Conservation (phyloP, 2,113 vertebrate species). For the Arothron firmamentum region DNA sequence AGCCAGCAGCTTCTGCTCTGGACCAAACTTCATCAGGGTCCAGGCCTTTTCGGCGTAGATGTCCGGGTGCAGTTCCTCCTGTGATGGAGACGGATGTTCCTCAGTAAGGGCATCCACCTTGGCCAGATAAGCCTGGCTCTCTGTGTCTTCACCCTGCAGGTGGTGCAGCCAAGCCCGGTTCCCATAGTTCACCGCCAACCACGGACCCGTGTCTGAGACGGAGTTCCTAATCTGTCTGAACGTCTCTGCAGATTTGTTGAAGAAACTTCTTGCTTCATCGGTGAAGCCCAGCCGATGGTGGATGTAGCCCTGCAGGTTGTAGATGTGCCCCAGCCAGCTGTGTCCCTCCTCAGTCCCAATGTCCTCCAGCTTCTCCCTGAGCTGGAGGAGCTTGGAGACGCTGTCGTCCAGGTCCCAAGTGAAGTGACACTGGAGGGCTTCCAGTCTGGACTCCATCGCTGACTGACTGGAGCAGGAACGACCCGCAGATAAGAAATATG, state of each 20-base stretch:
- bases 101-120: conserved; percentile 24
- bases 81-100: conserved; percentile 33
- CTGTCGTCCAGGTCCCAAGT: conserved; percentile 43
- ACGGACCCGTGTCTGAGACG: conserved; percentile 52
- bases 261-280: conserved; percentile 15
- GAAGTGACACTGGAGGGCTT: conserved; percentile 57
- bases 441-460: conserved; percentile 24
- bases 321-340: conserved; percentile 62
- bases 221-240: conserved; percentile 52
- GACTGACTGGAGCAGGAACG: conserved; percentile 2
- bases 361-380: conserved; percentile 49
- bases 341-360: conserved; percentile 34
- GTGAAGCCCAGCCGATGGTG: conserved; percentile 23
- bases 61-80: conserved; percentile 52
- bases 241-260: conserved; percentile 47
- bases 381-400: conserved; percentile 6
- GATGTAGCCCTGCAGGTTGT: conserved; percentile 60
- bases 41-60: conserved; percentile 63
- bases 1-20: conserved; percentile 14
- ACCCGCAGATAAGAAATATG: neutral
- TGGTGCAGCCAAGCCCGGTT: conserved; percentile 63
- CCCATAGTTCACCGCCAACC: conserved; percentile 59
- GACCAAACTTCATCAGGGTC: conserved; percentile 56
- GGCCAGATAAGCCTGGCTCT: conserved; percentile 31
- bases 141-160: conserved; percentile 11